These are phyloP conservation scores for Thripadectes ignobilis DNA, from an alignment of 2,797 vertebrate species.

Conservation along the genomic window DNA sequence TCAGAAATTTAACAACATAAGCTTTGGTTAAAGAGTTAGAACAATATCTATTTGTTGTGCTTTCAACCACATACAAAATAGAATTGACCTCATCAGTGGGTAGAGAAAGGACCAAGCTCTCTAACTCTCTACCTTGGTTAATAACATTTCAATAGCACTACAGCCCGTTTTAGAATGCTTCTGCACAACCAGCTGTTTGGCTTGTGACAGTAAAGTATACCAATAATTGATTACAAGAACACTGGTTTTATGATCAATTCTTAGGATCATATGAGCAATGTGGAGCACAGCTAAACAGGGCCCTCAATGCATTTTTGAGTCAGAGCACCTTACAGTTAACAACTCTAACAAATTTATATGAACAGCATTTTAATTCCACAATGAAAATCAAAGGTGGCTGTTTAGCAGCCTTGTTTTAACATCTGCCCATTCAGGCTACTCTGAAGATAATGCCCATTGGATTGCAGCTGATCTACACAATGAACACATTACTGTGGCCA, in stretches of 20 bases:
- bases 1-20: constrained; percentile 14
- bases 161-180: not conserved
- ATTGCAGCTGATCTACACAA: not conserved
- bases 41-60: not conserved
- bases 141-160: not conserved
- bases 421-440: not conserved
- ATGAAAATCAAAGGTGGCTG: not conserved
- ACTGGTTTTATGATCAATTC: not conserved
- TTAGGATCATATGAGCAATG: not conserved
- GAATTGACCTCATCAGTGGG: not conserved
- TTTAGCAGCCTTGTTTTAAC: not conserved
- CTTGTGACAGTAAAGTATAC: not conserved
- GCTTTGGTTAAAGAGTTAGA: not conserved
- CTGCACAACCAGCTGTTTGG: not conserved
- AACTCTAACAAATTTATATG: not conserved
- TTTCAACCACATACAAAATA: not conserved
- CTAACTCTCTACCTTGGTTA: not conserved
- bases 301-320: not conserved
- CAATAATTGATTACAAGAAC: not conserved
- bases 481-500: not conserved
- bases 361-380: not conserved
- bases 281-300: not conserved
- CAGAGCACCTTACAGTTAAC: constrained; percentile 7
- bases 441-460: rapidly evolving
- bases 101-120: not conserved